phyloP scores from a whole-genome alignment of 2,888 invertebrate species.

The Carcina quercana region DNA sequence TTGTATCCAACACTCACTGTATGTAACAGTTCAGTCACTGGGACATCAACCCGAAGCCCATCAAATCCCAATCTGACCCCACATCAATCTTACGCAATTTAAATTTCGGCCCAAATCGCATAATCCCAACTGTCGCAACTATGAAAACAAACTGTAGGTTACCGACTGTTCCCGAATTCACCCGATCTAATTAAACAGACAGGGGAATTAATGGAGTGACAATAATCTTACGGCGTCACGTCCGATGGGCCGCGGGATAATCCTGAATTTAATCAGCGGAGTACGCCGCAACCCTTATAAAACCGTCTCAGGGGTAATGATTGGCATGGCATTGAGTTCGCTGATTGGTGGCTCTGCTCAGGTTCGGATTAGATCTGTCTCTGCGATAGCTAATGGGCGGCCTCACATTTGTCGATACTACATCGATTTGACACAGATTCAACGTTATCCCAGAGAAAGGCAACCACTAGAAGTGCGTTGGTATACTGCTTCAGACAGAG shows the following conservation, averaged over 20 bases:
- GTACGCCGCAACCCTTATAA: conserved; percentile 40
- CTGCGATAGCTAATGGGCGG: too few species aligned
- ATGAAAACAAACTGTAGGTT: conserved; percentile 20
- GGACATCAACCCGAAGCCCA: neutral
- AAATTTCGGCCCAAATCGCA: conserved; percentile 19
- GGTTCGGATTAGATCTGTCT: too few species aligned
- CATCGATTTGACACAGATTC: too few species aligned
- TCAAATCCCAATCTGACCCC: conserved; percentile 1
- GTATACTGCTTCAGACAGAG: too few species aligned
- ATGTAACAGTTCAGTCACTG: neutral
- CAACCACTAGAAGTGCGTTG: too few species aligned
- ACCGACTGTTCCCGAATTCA: conserved; percentile 1
- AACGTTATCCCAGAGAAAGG: too few species aligned
- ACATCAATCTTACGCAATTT: conserved; percentile 17
- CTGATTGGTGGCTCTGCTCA: too few species aligned
- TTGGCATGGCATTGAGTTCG: conserved; percentile 5
- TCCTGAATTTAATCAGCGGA: conserved; percentile 63
- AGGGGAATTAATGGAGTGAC: conserved; percentile 66
- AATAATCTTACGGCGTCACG: conserved; percentile 60
- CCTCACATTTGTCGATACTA: too few species aligned
- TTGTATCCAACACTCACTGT: neutral
- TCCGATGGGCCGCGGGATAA: conserved; percentile 49
- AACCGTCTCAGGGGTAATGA: conserved; percentile 14
- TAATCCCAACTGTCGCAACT: conserved; percentile 19
- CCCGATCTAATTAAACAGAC: conserved; percentile 54